phyloP scores from a whole-genome alignment of 2,113 vertebrate species.

The Dasyurus viverrinus region DNA sequence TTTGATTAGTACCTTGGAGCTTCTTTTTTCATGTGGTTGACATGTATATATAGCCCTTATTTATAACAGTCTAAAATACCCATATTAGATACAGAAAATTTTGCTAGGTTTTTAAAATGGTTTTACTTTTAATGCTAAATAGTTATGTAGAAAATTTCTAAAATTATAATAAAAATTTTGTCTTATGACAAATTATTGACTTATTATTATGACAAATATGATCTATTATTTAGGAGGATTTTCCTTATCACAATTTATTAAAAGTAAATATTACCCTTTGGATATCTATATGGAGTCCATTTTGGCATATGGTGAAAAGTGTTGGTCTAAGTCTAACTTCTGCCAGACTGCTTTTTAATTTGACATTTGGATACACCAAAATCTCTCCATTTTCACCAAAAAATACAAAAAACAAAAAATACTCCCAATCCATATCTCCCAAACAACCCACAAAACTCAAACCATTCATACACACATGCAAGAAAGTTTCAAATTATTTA shows the following conservation, averaged over 20 bases:
- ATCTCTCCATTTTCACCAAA: not conserved
- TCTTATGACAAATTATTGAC: not conserved
- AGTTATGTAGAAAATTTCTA: not conserved
- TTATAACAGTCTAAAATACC: not conserved
- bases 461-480: not conserved
- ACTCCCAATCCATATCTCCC: not conserved
- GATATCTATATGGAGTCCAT: not conserved
- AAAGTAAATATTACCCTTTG: not conserved
- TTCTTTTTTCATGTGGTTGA: not conserved
- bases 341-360: not conserved
- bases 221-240: not conserved
- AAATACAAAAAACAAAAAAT: not conserved
- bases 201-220: not conserved
- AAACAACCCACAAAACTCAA: constrained; percentile 42
- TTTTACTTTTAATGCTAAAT: not conserved
- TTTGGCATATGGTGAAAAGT: not conserved
- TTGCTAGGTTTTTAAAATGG: not conserved
- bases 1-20: not conserved
- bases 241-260: not conserved
- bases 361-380: not conserved
- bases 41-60: not conserved
- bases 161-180: not conserved
- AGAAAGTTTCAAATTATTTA: constrained; percentile 24
- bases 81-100: not conserved
- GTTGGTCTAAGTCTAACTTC: not conserved